These are phyloP conservation scores for Parasteatoda tepidariorum DNA, from an alignment of 1,140 invertebrate species.

Conservation along the genomic window DNA sequence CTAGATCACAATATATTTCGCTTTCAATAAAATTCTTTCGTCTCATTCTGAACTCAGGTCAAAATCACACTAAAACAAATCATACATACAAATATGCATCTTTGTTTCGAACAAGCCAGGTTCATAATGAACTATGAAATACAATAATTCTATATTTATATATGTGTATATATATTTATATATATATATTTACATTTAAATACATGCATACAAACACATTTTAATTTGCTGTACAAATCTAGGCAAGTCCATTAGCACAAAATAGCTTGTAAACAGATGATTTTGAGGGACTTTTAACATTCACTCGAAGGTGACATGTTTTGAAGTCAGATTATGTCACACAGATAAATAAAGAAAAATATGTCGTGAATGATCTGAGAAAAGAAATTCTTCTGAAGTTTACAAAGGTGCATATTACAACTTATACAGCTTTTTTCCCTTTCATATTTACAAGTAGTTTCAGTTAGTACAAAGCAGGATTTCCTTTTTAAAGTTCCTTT, in stretches of 20 bases:
- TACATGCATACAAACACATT: conserved; percentile 42
- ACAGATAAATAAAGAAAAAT: no score
- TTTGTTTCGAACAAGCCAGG: conserved; percentile 28
- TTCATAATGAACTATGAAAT: conserved; percentile 39
- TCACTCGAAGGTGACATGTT: background rate
- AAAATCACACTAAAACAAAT: conserved; percentile 52
- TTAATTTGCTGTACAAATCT: conserved; percentile 50
- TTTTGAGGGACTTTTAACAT: background rate
- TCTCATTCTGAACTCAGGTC: conserved; percentile 10
- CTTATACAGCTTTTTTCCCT: conserved; percentile 1
- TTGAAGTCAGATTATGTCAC: background rate
- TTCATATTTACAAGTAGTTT: conserved; percentile 15
- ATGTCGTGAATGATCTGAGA: no score
- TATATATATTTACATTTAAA: conserved; percentile 45
- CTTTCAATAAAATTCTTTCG: conserved; percentile 4
- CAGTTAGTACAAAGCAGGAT: conserved; percentile 38
- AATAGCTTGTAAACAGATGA: conserved; percentile 35
- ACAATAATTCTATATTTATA: conserved; percentile 48
- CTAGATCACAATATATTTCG: conserved; percentile 49
- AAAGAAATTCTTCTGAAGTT: no score
- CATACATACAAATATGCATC: conserved; percentile 25
- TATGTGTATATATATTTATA: conserved; percentile 46
- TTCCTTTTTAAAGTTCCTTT: background rate
- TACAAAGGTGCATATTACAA: conserved; percentile 29
- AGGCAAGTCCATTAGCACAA: conserved; percentile 34